A percentile compares a stretch with the other conserved stretches of the same genome.
Evolutionary conservation across 2,888 invertebrate genomes (phyloP).

Genomic region (Trichogramma evanescens): DNA sequence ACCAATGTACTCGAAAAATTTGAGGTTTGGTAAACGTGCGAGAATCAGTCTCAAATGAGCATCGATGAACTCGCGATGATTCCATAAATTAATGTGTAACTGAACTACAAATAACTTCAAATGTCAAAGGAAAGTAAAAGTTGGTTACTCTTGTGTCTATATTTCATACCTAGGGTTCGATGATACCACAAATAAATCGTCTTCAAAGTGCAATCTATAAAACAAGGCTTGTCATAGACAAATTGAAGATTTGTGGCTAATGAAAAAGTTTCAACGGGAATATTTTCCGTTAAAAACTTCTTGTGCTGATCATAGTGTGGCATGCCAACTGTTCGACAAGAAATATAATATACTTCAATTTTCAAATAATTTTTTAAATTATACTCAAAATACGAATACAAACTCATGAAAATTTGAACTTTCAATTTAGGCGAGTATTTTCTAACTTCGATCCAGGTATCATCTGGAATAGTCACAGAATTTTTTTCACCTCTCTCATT

Average conservation of each 20-base stretch:
- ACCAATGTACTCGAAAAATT: conserved; percentile 7
- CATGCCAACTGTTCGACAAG: conserved; percentile 6
- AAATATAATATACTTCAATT: not conserved
- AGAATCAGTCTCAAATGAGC: conserved; percentile 12
- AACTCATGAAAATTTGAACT: conserved; percentile 10
- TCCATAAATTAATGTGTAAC: conserved; percentile 7
- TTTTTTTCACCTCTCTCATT: conserved; percentile 3
- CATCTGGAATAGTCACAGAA: conserved; percentile 10
- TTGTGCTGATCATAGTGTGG: conserved; percentile 9
- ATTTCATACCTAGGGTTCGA: conserved; percentile 5
- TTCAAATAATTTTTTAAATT: not conserved
- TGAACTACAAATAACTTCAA: not conserved
- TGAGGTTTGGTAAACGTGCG: conserved; percentile 7
- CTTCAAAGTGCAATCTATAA: conserved; percentile 15
- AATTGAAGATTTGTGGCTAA: conserved; percentile 4
- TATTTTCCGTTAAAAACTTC: conserved; percentile 5
- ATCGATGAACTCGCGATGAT: conserved; percentile 9
- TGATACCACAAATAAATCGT: conserved; percentile 9
- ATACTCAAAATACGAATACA: not conserved
- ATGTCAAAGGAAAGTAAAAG: not conserved
- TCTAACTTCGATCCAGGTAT: conserved; percentile 1
- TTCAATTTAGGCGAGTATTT: conserved; percentile 7
- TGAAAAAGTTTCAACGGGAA: conserved; percentile 7
- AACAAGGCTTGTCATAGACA: conserved; percentile 1
- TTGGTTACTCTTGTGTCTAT: not conserved